Conservation (phyloP, 2,113 vertebrate genomes). For the Psilopogon haemacephalus region DNA sequence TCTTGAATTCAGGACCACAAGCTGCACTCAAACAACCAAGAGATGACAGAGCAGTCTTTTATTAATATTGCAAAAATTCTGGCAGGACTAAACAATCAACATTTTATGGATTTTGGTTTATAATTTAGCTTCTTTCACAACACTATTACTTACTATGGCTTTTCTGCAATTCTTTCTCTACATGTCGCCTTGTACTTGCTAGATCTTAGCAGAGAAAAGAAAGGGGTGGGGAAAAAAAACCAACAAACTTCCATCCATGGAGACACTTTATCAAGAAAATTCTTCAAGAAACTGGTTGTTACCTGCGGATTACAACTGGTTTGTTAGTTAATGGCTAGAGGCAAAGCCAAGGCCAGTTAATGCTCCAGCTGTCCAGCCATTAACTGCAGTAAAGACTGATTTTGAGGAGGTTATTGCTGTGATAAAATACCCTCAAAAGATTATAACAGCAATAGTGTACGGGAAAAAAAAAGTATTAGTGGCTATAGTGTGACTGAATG, state of each 20-base stretch:
- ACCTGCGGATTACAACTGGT: constrained; percentile 83
- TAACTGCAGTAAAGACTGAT: constrained; percentile 85
- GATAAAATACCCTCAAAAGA: constrained; percentile 88
- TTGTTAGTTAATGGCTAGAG: constrained; percentile 81
- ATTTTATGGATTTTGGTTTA: constrained; percentile 37
- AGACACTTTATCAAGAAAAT: constrained; percentile 76
- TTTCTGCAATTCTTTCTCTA: neutral
- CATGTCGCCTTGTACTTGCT: neutral
- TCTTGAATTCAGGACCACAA: neutral
- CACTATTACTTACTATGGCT: neutral
- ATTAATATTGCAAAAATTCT: constrained; percentile 28
- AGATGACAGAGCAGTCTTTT: neutral
- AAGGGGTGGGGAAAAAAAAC: neutral
- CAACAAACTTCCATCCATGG: constrained; percentile 39
- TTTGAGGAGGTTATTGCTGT: constrained; percentile 83
- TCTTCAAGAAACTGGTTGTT: constrained; percentile 77
- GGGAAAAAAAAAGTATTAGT: constrained; percentile 77
- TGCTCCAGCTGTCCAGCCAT: constrained; percentile 85
- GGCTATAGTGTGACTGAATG: constrained; percentile 80
- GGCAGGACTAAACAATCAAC: constrained; percentile 32
- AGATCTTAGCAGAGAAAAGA: neutral
- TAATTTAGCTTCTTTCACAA: constrained; percentile 36
- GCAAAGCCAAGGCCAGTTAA: constrained; percentile 81
- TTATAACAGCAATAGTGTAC: constrained; percentile 83
- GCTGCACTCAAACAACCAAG: neutral